These are phyloP conservation scores for Menidia menidia DNA, from an alignment of 2,797 vertebrate genomes.

Conservation along the genomic window DNA sequence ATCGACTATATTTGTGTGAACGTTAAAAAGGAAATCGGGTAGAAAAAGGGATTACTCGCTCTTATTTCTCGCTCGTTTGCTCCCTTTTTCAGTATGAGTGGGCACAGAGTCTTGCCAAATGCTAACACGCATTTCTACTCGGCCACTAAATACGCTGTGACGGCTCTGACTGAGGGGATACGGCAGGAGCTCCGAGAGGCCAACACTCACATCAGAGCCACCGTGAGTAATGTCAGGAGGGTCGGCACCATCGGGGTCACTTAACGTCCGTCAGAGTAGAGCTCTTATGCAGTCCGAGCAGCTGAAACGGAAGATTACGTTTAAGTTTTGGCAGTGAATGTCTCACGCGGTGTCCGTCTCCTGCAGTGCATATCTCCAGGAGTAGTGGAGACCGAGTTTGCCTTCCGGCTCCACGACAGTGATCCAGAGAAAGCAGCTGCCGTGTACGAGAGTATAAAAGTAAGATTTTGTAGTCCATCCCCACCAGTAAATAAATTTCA, in stretches of 20 bases:
- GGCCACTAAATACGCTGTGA: slow-evolving; percentile 95
- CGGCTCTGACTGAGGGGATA: slow-evolving; percentile 92
- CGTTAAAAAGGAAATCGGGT: neutral
- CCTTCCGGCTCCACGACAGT: slow-evolving; percentile 92
- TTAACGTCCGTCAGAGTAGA: neutral
- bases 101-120: slow-evolving; percentile 86
- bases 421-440: slow-evolving; percentile 94
- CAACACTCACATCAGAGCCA: slow-evolving; percentile 93
- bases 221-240: slow-evolving; percentile 80
- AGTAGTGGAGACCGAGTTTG: slow-evolving; percentile 95
- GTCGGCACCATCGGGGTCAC: neutral
- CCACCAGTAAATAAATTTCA: neutral
- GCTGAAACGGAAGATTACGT: neutral
- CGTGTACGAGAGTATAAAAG: slow-evolving; percentile 93
- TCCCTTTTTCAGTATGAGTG: slow-evolving; percentile 86
- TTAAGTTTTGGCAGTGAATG: neutral
- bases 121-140: slow-evolving; percentile 92
- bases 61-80: slow-evolving; percentile 5
- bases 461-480: slow-evolving; percentile 68
- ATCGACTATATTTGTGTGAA: neutral
- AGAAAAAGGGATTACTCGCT: neutral
- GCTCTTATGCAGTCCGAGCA: neutral
- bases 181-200: slow-evolving; percentile 93
- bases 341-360: slow-evolving; percentile 27
- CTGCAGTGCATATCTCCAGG: slow-evolving; percentile 95